A percentile compares a stretch with the other conserved stretches of the same genome.
Conservation (phyloP, 2,888 invertebrate genomes). For the Noctua janthina region DNA sequence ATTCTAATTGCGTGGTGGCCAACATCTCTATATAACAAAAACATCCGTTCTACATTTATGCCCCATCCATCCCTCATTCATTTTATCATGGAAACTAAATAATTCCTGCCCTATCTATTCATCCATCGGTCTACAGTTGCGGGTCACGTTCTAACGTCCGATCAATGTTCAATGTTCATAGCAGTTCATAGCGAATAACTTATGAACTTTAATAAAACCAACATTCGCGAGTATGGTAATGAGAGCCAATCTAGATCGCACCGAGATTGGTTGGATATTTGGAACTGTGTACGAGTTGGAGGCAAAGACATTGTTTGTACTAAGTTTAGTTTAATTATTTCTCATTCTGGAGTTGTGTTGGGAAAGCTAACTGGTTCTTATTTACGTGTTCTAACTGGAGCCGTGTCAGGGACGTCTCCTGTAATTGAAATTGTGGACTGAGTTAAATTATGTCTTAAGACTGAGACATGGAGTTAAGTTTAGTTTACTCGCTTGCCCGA, state of each 20-base stretch:
- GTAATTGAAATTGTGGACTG: background rate
- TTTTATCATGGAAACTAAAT: constrained; percentile 7
- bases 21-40: background rate
- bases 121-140: constrained; percentile 13
- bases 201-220: constrained; percentile 64
- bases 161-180: constrained; percentile 60
- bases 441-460: constrained; percentile 1
- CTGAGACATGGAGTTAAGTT: background rate
- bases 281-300: constrained; percentile 13
- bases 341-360: background rate
- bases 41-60: background rate
- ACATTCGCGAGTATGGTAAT: constrained; percentile 53
- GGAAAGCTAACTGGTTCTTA: constrained; percentile 5
- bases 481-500: background rate
- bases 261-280: constrained; percentile 40
- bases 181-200: constrained; percentile 62
- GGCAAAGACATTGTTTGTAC: constrained; percentile 26
- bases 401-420: background rate
- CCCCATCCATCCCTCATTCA: background rate
- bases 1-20: background rate
- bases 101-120: constrained; percentile 22
- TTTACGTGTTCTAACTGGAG: background rate
- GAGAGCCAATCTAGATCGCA: constrained; percentile 53
- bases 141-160: constrained; percentile 60
- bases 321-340: constrained; percentile 17